Conservation (phyloP, 2,888 invertebrate species). For the Tinea pellionella region DNA sequence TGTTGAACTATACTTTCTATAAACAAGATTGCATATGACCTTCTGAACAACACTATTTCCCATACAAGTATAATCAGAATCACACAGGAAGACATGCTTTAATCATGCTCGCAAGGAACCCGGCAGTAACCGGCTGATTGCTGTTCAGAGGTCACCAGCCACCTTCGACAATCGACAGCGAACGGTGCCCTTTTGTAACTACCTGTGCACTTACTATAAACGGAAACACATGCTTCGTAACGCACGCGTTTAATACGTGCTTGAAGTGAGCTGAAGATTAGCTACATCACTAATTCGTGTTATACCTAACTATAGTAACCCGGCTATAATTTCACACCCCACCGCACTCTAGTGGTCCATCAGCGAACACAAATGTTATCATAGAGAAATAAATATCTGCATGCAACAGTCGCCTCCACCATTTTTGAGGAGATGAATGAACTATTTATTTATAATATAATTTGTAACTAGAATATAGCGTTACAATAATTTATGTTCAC, state of each 20-base stretch:
- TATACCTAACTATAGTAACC: too few relatives aligned
- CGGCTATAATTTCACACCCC: too few relatives aligned
- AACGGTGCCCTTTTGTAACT: conserved; percentile 37
- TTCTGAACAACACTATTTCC: background rate
- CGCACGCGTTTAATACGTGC: background rate
- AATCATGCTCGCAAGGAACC: conserved; percentile 7
- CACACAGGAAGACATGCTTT: conserved; percentile 1
- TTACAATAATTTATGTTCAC: too few relatives aligned
- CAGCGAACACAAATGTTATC: too few relatives aligned
- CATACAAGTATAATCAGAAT: background rate
- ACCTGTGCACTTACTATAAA: conserved; percentile 32
- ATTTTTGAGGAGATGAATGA: too few relatives aligned
- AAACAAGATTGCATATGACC: background rate
- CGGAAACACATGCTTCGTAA: conserved; percentile 20
- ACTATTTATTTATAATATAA: too few relatives aligned
- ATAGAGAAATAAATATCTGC: too few relatives aligned
- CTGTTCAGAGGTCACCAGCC: conserved; percentile 11
- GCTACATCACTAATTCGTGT: too few relatives aligned
- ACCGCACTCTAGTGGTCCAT: too few relatives aligned
- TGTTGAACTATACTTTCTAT: background rate
- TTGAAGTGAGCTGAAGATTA: too few relatives aligned
- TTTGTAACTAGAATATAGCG: too few relatives aligned
- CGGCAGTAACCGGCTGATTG: conserved; percentile 11
- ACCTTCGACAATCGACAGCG: background rate
- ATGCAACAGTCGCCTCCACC: too few relatives aligned